Evolutionary conservation across 2,113 vertebrate genomes (phyloP).

Genomic region (Salvelinus namaycush): DNA sequence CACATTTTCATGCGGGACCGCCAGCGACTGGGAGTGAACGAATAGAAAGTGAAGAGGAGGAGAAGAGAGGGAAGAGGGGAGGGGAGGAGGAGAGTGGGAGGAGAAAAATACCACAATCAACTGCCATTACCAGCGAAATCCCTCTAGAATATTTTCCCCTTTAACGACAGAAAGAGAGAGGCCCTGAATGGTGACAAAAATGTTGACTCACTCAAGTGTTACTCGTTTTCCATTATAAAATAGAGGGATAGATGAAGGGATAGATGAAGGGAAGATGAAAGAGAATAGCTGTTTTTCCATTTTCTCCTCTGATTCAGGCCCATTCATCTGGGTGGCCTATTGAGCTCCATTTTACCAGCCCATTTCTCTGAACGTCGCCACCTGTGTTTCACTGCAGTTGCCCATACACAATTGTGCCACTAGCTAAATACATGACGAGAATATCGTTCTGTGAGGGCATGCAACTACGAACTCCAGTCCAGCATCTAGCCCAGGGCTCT

Average conservation of each 20-base stretch:
- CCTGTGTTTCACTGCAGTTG: background rate
- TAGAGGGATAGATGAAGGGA: background rate
- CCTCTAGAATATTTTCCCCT: slow-evolving; percentile 36
- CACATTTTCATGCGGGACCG: background rate
- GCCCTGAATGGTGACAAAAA: slow-evolving; percentile 41
- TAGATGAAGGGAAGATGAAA: slow-evolving; percentile 30
- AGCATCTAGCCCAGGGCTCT: background rate
- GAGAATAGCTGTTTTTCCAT: slow-evolving; percentile 36
- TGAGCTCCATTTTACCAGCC: slow-evolving; percentile 16
- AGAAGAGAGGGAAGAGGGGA: too few relatives aligned
- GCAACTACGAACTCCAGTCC: background rate
- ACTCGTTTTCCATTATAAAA: slow-evolving; percentile 55
- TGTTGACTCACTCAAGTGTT: slow-evolving; percentile 51
- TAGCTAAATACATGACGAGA: background rate
- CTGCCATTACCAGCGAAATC: slow-evolving; percentile 8
- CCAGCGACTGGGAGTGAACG: too few relatives aligned
- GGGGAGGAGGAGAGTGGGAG: background rate
- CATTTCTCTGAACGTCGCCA: background rate
- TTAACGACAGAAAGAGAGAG: slow-evolving; percentile 28
- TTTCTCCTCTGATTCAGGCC: background rate
- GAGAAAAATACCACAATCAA: slow-evolving; percentile 5
- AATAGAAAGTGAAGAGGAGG: too few relatives aligned
- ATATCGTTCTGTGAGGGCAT: background rate
- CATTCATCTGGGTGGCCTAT: slow-evolving; percentile 12
- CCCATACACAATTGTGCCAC: background rate